These are phyloP conservation scores for Mythimna vitellina DNA, from an alignment of 2,888 invertebrate genomes.

Conservation along the genomic window DNA sequence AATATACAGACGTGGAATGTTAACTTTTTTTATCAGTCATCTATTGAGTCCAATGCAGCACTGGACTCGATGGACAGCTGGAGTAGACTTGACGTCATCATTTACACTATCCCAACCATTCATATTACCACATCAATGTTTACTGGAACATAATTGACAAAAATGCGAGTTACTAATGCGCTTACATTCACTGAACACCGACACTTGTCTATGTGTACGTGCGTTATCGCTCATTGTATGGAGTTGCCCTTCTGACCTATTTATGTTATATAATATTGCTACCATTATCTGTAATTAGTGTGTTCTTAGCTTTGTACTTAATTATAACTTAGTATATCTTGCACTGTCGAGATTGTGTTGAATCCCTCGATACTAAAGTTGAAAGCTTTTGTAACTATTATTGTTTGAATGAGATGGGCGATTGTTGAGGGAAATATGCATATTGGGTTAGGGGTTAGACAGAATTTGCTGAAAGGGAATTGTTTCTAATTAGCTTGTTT, in stretches of 20 bases:
- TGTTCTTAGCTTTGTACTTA: constrained; percentile 60
- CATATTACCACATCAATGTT: no score
- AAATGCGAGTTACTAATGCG: not conserved
- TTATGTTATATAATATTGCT: not conserved
- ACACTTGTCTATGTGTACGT: not conserved
- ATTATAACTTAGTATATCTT: constrained; percentile 59
- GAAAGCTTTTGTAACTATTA: constrained; percentile 29
- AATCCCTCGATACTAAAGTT: constrained; percentile 37
- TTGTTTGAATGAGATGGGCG: not conserved
- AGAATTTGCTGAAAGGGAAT: not conserved
- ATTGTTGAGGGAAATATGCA: not conserved
- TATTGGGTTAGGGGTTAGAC: no score
- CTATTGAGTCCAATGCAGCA: no score
- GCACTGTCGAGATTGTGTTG: constrained; percentile 15
- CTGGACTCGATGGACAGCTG: no score
- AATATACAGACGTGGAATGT: no score
- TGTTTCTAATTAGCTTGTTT: not conserved
- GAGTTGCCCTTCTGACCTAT: constrained; percentile 9
- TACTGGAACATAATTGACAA: not conserved
- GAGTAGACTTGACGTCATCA: no score
- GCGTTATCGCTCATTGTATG: not conserved
- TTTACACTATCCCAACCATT: no score
- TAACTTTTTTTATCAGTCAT: no score
- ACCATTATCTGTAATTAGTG: constrained; percentile 64
- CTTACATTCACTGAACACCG: not conserved